Percentiles rank a stretch among this genome's conserved stretches.
These are phyloP conservation scores for Hydrozoanthus gracilis DNA, from an alignment of 92 coral and sea anemone species.

Conservation along the genomic window DNA sequence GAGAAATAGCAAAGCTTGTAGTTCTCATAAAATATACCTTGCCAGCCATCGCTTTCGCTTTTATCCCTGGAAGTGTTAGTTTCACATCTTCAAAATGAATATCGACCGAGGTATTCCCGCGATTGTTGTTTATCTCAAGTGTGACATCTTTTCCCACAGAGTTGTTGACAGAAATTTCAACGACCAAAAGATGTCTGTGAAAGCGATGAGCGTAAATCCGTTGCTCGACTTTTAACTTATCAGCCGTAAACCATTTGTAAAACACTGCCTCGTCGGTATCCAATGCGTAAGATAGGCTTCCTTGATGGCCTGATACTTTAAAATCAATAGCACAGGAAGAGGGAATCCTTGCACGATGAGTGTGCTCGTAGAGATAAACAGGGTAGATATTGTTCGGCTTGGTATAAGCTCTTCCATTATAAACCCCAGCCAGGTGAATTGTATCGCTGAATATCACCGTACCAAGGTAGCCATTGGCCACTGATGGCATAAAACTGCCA, in stretches of 20 bases:
- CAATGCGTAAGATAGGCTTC: constrained; percentile 67
- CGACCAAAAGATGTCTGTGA: constrained; percentile 70
- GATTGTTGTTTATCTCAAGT: constrained; percentile 49
- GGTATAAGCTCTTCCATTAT: constrained; percentile 68
- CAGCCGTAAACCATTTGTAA: constrained; percentile 79
- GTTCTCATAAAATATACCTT: constrained; percentile 48
- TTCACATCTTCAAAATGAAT: constrained; percentile 59
- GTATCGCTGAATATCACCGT: constrained; percentile 81
- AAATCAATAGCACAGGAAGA: constrained; percentile 74
- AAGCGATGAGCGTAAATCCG: constrained; percentile 85
- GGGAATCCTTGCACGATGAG: constrained; percentile 87
- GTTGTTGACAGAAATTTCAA: constrained; percentile 73
- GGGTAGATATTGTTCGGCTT: constrained; percentile 78
- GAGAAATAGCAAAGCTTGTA: too few species aligned
- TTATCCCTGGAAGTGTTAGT: constrained; percentile 22
- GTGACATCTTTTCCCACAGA: constrained; percentile 48
- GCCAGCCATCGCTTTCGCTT: constrained; percentile 72
- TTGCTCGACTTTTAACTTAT: constrained; percentile 62
- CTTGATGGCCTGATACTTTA: constrained; percentile 54
- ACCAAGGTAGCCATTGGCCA: constrained; percentile 82
- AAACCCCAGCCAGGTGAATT: constrained; percentile 79
- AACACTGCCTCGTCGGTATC: constrained; percentile 78
- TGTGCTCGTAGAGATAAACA: constrained; percentile 65
- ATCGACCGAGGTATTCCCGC: constrained; percentile 72
- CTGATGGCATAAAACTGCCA: constrained; percentile 85